Conservation (phyloP, 2,888 invertebrate species). For the Anthophora plumipes region DNA sequence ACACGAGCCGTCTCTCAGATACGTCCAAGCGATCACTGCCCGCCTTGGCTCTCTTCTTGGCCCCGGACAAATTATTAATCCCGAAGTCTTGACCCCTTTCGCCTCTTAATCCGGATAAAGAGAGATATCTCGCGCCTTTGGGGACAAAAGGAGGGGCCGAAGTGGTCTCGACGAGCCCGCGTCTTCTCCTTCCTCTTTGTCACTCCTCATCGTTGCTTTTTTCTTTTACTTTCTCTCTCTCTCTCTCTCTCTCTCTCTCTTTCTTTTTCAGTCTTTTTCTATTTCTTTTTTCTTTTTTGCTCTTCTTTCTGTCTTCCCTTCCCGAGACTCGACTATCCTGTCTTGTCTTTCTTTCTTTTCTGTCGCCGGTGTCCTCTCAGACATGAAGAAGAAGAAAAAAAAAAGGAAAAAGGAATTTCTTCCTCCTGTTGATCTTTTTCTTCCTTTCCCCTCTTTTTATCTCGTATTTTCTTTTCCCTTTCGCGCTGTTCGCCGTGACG, state of each 20-base stretch:
- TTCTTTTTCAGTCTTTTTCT: too few relatives aligned
- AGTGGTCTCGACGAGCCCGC: slow-evolving; percentile 52
- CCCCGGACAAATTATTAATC: slow-evolving; percentile 80
- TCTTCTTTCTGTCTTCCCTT: too few relatives aligned
- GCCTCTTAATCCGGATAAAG: slow-evolving; percentile 78
- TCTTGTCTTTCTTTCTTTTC: slow-evolving; percentile 19
- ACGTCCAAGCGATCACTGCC: slow-evolving; percentile 66
- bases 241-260: not conserved
- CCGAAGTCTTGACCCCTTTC: slow-evolving; percentile 72
- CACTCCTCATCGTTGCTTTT: slow-evolving; percentile 2
- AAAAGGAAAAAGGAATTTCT: not conserved
- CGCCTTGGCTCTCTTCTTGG: slow-evolving; percentile 13
- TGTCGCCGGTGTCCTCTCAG: slow-evolving; percentile 1
- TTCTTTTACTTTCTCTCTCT: not conserved
- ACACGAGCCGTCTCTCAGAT: slow-evolving; percentile 61
- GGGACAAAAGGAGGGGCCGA: slow-evolving; percentile 71
- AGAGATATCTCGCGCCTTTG: slow-evolving; percentile 75
- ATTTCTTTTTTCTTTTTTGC: too few relatives aligned
- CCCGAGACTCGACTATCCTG: not conserved
- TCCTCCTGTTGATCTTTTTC: not conserved
- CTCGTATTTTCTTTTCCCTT: not conserved
- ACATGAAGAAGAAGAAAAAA: too few relatives aligned
- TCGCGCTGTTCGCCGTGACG: slow-evolving; percentile 23
- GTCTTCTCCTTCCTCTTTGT: slow-evolving; percentile 24
- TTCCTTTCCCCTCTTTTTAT: slow-evolving; percentile 9